Percentiles rank a stretch among this genome's conserved stretches.
These are phyloP conservation scores for Andrena dorsata DNA, from an alignment of 2,888 invertebrate species.

Conservation along the genomic window DNA sequence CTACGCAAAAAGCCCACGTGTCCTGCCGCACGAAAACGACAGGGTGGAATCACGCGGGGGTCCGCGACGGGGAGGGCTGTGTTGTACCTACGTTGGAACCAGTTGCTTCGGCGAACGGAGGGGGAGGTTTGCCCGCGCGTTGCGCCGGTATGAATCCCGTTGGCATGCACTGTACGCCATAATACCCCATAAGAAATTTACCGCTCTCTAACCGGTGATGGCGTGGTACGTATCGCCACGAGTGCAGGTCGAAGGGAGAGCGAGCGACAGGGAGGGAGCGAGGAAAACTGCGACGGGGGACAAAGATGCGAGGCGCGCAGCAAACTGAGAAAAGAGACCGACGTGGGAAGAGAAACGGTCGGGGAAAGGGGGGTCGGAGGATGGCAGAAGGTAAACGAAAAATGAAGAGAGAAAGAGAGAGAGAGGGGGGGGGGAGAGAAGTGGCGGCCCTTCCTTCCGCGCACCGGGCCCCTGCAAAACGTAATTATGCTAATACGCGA, in stretches of 20 bases:
- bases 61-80: conserved; percentile 65
- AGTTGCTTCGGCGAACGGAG: conserved; percentile 67
- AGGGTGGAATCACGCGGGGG: conserved; percentile 43
- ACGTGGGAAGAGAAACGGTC: conserved; percentile 40
- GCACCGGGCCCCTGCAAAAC: conserved; percentile 76
- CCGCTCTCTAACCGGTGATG: conserved; percentile 80
- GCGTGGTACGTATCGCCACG: conserved; percentile 57
- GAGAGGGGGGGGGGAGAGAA: not conserved
- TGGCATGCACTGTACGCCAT: conserved; percentile 80
- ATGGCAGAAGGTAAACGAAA: conserved; percentile 10
- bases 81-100: conserved; percentile 76
- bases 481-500: conserved; percentile 85
- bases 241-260: conserved; percentile 38
- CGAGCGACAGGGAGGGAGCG: conserved; percentile 31
- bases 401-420: conserved; percentile 1
- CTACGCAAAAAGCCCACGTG: conserved; percentile 14
- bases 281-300: conserved; percentile 50
- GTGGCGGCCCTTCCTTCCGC: conserved; percentile 67
- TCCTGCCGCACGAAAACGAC: conserved; percentile 1
- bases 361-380: conserved; percentile 14
- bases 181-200: conserved; percentile 82
- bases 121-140: conserved; percentile 69
- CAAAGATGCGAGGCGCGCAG: conserved; percentile 30
- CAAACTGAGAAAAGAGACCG: conserved; percentile 53
- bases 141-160: conserved; percentile 79